A percentile compares a stretch with the other conserved stretches of the same genome.
phyloP scores from a whole-genome alignment of 2,113 vertebrate genomes.

The Oenanthe melanoleuca region DNA sequence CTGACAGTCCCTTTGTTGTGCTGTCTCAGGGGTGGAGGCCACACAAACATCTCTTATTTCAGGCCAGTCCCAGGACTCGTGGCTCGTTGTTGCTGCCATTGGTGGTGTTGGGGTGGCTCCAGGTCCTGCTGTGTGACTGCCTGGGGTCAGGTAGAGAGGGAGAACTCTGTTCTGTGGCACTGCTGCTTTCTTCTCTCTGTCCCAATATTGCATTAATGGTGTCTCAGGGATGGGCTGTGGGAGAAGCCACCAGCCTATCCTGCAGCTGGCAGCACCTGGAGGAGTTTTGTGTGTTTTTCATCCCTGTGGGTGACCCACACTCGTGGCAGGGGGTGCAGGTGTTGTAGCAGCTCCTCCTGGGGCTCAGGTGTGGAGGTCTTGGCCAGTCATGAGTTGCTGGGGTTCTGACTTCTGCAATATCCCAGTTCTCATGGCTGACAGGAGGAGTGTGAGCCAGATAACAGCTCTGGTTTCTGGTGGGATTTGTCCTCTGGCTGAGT shows the following conservation, averaged over 20 bases:
- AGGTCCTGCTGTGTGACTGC: rapidly evolving
- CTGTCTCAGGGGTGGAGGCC: background rate
- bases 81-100: background rate
- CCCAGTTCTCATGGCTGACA: rapidly evolving
- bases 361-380: rapidly evolving
- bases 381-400: background rate
- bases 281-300: rapidly evolving
- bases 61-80: background rate
- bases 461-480: background rate
- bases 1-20: background rate
- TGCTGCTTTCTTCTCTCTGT: background rate
- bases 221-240: background rate
- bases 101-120: background rate
- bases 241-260: rapidly evolving
- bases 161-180: background rate
- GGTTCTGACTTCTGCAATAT: background rate
- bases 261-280: background rate
- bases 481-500: background rate
- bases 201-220: rapidly evolving
- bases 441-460: no score
- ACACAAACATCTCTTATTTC: background rate
- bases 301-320: rapidly evolving
- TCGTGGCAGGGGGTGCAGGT: background rate
- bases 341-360: background rate
- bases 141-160: background rate